Evolutionary conservation across 2,888 invertebrate species (phyloP), one percentile per base, ranked within the genome.

Genomic region (Scrobipalpa atriplicella): DNA sequence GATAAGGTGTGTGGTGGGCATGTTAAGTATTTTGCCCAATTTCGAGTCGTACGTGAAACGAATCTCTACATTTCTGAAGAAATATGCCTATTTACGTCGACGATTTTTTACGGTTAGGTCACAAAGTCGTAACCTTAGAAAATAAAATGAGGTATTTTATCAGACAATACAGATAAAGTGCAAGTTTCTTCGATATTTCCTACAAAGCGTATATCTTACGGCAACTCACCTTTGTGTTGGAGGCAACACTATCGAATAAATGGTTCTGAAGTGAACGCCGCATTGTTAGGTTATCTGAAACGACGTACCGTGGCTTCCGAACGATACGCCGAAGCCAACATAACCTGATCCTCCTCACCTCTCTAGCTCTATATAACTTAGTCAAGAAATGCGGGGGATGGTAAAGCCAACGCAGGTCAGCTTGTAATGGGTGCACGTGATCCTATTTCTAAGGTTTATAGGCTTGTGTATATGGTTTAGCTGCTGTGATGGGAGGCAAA

Each of bases 221-320:
- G 21, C 16, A 67, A 67, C 61, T 64, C 62, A 73, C 67, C 72
- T 72, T 76, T 72, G 70, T 73, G 69, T 73, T 70, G 67, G 64
- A 68, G 73, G 74, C 73, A 73, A 73, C 75, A 72, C 80, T 86
- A 84, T 85, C 82, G 82, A 83, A 84, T 85, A 86, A 87, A 88
- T 83, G 83, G 81, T 82, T 81, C 77, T 79, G 78, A 83, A 85
- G 82, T 79, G 80, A 82, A 78, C 78, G 80, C 75, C 81, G 83
- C 86, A 86, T 89, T 86, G 87, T 87, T 79, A 77, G 80, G 83
- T 89, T 90, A 89, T 89, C 90, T 86, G 76, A 76, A 82, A 81
- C 83, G 85, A 73, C 78, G 77, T 72, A 66, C 70, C 68, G 68
- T 71, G 69, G 70, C 71, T 67, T 70, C 74, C 78, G 73, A 76